A percentile compares a stretch with the other conserved stretches of the same genome.
Evolutionary conservation across 2,113 vertebrate genomes (phyloP).

Genomic region (Odobenus rosmarus): DNA sequence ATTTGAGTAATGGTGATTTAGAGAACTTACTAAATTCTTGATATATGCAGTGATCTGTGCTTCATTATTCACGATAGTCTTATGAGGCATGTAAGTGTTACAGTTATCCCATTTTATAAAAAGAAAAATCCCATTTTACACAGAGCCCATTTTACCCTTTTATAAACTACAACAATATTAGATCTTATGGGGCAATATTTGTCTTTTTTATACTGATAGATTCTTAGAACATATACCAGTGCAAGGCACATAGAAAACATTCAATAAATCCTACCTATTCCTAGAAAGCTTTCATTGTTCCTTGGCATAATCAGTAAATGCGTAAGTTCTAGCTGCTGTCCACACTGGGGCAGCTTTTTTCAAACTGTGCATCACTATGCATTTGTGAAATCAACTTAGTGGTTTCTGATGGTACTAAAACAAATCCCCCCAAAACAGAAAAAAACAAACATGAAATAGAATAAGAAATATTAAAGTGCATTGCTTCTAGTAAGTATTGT

Average conservation of each 20-base stretch:
- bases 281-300: neutral
- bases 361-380: neutral
- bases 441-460: neutral
- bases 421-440: neutral
- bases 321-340: neutral
- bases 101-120: neutral
- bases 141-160: neutral
- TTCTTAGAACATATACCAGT: neutral
- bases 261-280: neutral
- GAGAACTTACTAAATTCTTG: neutral
- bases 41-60: neutral
- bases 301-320: neutral
- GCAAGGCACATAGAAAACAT: neutral
- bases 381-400: neutral
- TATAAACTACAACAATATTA: neutral
- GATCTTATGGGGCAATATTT: neutral
- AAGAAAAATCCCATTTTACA: neutral
- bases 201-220: neutral
- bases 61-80: neutral
- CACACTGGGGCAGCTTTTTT: neutral
- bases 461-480: neutral
- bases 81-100: neutral
- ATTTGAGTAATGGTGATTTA: neutral
- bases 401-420: neutral
- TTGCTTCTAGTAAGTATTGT: neutral